phyloP scores from a whole-genome alignment of 2,113 vertebrate genomes.

The Cercocebus atys region DNA sequence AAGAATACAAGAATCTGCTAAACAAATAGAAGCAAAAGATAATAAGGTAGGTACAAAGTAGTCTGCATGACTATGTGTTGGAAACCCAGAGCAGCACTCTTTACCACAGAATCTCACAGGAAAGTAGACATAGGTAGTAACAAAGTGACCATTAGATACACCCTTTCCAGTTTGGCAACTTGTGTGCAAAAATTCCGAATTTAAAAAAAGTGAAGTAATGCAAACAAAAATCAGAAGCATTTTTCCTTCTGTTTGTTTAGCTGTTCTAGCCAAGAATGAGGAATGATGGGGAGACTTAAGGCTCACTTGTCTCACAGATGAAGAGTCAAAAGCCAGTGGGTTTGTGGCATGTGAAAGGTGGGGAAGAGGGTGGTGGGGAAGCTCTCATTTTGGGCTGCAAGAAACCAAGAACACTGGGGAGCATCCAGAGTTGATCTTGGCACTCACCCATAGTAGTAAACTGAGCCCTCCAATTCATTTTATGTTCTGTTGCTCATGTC shows the following conservation, averaged over 20 bases:
- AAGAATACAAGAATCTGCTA: constrained; percentile 93
- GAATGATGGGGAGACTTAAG: not conserved
- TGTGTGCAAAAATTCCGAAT: not conserved
- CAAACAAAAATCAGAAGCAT: not conserved
- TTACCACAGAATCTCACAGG: not conserved
- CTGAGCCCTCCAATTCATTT: not conserved
- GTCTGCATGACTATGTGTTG: not conserved
- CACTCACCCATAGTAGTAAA: not conserved
- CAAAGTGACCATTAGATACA: not conserved
- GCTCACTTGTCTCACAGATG: not conserved
- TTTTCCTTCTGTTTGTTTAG: not conserved
- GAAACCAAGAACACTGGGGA: not conserved
- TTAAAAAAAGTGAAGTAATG: not conserved
- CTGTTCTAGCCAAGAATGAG: not conserved
- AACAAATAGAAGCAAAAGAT: constrained; percentile 96
- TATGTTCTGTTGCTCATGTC: not conserved
- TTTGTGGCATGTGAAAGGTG: not conserved
- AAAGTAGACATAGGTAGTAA: not conserved
- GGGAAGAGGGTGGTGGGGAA: not conserved
- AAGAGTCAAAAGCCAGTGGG: not conserved
- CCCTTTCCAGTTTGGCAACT: not conserved
- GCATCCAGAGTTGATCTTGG: not conserved
- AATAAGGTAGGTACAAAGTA: constrained; percentile 88
- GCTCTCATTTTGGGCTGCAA: not conserved
- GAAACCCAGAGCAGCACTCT: not conserved